phyloP scores from a whole-genome alignment of 23 tunicate species.

The Styela plicata region DNA sequence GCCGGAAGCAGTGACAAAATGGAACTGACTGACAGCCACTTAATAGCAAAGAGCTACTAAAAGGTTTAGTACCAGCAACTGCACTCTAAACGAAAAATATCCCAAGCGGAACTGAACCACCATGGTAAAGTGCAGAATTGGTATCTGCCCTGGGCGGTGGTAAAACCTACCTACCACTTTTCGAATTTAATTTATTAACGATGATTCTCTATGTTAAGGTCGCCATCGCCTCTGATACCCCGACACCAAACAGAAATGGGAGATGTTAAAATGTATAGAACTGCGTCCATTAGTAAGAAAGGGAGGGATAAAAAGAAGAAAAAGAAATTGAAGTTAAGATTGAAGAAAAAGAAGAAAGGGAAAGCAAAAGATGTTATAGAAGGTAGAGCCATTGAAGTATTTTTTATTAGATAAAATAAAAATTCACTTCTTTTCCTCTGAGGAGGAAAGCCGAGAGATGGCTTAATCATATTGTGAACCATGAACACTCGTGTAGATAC shows the following conservation, averaged over 20 bases:
- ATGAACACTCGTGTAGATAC: not conserved
- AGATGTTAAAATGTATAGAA: not conserved
- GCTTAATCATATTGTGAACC: not conserved
- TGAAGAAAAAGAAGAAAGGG: slow-evolving; percentile 19
- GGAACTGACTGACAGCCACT: no score
- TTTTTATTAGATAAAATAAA: no score
- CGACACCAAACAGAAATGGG: not conserved
- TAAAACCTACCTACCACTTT: no score
- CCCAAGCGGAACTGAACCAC: no score
- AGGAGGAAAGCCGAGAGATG: not conserved
- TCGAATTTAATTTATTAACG: no score
- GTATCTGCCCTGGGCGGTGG: no score
- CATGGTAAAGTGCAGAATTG: no score
- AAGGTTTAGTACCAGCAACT: no score
- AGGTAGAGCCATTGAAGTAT: not conserved
- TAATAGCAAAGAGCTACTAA: no score
- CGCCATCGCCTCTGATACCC: not conserved
- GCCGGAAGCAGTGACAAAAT: no score
- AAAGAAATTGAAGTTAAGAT: not conserved
- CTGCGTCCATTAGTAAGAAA: slow-evolving; percentile 16
- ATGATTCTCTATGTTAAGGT: not conserved
- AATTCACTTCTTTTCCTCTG: no score
- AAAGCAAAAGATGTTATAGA: not conserved
- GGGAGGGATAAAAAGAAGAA: slow-evolving; percentile 3
- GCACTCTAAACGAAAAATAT: no score